Conservation (phyloP, 2,113 vertebrate species). For the Vidua chalybeata region DNA sequence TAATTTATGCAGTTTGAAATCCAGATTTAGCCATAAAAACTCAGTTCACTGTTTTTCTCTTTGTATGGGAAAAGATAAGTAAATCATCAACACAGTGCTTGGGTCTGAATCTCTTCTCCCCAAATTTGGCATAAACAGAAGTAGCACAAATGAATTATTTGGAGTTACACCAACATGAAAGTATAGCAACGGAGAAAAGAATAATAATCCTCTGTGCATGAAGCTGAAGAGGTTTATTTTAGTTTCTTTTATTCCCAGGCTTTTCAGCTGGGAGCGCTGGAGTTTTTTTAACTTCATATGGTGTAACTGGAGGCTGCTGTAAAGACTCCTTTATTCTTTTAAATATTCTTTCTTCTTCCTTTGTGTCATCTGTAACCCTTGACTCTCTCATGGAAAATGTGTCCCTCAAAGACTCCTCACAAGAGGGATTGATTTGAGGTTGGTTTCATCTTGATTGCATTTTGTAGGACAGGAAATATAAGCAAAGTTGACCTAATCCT, state of each 20-base stretch:
- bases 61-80: background rate
- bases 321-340: background rate
- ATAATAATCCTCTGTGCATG: background rate
- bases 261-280: background rate
- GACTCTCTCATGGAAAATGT: background rate
- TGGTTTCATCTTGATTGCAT: background rate
- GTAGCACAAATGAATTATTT: background rate
- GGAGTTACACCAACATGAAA: background rate
- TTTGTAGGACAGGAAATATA: background rate
- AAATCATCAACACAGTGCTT: background rate
- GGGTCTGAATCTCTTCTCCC: background rate
- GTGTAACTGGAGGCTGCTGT: background rate
- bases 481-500: background rate
- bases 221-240: conserved; percentile 47
- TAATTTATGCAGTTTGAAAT: background rate
- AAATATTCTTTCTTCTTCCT: background rate
- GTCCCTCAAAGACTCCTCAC: background rate
- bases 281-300: background rate
- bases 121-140: background rate
- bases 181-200: background rate
- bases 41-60: background rate
- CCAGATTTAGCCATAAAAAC: background rate
- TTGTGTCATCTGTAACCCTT: background rate
- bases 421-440: background rate
- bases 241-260: conserved; percentile 43